Conservation (phyloP, 2,113 vertebrate species). For the Platysternon megacephalum region DNA sequence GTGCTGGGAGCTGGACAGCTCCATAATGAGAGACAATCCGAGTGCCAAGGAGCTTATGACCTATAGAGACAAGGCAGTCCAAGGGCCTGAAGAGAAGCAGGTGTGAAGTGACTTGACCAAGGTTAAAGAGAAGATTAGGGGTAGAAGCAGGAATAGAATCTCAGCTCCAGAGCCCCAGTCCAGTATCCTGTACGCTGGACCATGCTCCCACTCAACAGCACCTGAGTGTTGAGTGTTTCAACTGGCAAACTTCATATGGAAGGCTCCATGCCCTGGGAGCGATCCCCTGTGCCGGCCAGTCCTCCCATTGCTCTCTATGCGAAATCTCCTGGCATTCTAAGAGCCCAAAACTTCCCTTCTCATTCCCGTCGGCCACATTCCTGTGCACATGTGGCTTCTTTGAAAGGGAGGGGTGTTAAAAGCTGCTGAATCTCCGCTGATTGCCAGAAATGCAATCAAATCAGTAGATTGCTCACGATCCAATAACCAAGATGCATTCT, state of each 20-base stretch:
- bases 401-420: not conserved
- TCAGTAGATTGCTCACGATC: not conserved
- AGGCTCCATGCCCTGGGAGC: not conserved
- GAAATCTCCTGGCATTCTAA: not conserved
- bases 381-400: accelerated
- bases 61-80: not conserved
- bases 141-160: not conserved
- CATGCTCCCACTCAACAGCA: not conserved
- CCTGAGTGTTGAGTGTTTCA: not conserved
- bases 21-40: not conserved
- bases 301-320: not conserved
- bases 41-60: not conserved
- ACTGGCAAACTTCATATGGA: not conserved
- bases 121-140: not conserved
- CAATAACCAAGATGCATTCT: not conserved
- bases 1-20: not conserved
- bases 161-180: not conserved
- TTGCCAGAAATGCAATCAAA: not conserved
- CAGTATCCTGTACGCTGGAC: not conserved
- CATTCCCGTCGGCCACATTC: accelerated
- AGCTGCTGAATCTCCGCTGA: not conserved
- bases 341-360: not conserved
- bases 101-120: not conserved
- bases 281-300: accelerated
- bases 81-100: not conserved